Evolutionary conservation across 2,797 vertebrate genomes (phyloP), one percentile per base, ranked within the genome.

Genomic region (Paratrypauchen microcephalus): DNA sequence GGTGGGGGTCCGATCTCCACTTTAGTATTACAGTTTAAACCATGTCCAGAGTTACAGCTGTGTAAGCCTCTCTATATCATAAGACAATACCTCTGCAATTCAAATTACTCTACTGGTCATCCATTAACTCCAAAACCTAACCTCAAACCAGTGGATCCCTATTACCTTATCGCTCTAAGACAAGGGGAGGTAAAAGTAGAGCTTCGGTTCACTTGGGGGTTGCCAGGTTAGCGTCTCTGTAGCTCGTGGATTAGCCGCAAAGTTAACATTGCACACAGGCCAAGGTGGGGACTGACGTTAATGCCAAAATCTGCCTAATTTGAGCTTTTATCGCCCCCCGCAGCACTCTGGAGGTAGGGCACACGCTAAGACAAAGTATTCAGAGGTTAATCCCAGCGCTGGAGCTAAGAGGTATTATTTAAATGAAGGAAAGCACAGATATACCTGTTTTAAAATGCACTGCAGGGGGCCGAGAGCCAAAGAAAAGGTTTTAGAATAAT

Each of bases 271-370:
- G 72, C 81, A 69, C 68, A 67, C 2, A 6, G 87, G 83, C 81
- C 87, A 89, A 92, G 90, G 89, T 91, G 85, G 90, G 81, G 83
- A 73, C 41, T 85, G 83, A 83, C 71, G 72, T 89, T 90, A 92
- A 89, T 85, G 84, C 74, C 73, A 79, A 72, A 87, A 87, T 83
- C 83, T 65, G 75, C 80, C 89, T 90, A 90, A 90, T 87, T 88
- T 90, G 76, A 63, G 73, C 77, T 83, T 83, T 87, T 89, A 86
- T 86, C 83, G 28, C 83, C 64, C 32, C 74, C 52, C 73, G 80
- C 83, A 78, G 81, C 77, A 76, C 78, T 87, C 80, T 72, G 5
- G 59, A 65, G 68, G 78, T 74, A 82, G 73, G 41, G 63, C 80
- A 41, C 39, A 3, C 66, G 79, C 76, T 85, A 83, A 92, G 87